Evolutionary conservation across 1,140 invertebrate genomes (phyloP), one percentile per base, ranked within the genome.

Genomic region (Steinernema khuongi): DNA sequence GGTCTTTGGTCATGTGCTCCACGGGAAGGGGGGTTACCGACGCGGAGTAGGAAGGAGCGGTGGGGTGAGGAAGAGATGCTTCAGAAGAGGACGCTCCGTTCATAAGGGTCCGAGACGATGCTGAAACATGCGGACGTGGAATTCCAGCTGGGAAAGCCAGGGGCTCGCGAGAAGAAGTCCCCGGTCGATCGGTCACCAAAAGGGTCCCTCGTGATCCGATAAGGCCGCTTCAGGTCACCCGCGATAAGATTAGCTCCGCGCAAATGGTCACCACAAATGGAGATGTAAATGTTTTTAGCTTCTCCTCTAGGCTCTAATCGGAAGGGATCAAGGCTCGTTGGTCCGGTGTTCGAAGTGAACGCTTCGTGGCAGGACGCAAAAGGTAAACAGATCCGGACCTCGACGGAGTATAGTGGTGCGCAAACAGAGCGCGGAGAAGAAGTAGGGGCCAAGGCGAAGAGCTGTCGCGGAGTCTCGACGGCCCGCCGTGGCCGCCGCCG

Each of bases 371-470:
- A 60, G 26, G 50, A 60, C 50, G 50, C 50, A 60, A 60, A 60
- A 60, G 50, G 50, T 60, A 60, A 60, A 60, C 50, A 60, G 50
- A 60, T 60, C 50, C 26, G 50, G 50, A 14, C 26, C 50, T 60
- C 26, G 50, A n/a, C 50, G 50, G 50, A n/a, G 26, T 60, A 60
- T 60, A 60, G 50, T 60, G 50, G 50, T 60, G 50, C 50, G 50
- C 50, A 60, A 60, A 60, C 50, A 60, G 50, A 60, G n/a, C n/a
- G n/a, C n/a, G n/a, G n/a, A n/a, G n/a, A n/a, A n/a, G 50, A 60
- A 60, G 26, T 60, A 60, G 26, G 50, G 50, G 7, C 36, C 36
- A 41, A 41, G 36, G n/a, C 7, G 36, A 41, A 41, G 50, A 22
- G 50, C 50, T 60, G 50, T 60, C 50, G 50, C 50, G 50, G 50